phyloP scores from a whole-genome alignment of 2,797 vertebrate genomes.

The Cossypha heuglini region DNA sequence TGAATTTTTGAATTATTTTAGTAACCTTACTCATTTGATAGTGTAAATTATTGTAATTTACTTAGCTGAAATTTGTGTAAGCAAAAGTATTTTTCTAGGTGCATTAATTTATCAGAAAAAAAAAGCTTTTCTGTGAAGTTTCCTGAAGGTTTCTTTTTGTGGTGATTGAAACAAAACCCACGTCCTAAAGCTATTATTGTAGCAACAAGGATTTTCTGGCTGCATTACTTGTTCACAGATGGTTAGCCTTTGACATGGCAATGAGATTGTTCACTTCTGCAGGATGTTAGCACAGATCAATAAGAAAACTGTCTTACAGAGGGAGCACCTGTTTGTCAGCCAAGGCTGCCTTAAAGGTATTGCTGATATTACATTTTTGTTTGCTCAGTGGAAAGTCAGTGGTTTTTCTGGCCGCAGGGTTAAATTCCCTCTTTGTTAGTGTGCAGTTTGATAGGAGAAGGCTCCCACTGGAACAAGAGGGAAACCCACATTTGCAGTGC shows the following conservation, averaged over 20 bases:
- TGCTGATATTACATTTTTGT: constrained; percentile 35
- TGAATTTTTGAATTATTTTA: not conserved
- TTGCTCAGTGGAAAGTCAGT: constrained; percentile 4
- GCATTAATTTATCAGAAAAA: not conserved
- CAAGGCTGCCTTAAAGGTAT: constrained; percentile 36
- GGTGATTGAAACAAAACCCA: constrained; percentile 36
- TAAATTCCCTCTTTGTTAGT: not conserved
- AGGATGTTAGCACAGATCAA: constrained; percentile 60
- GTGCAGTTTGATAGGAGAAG: not conserved
- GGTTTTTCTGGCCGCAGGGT: not conserved
- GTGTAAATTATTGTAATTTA: not conserved
- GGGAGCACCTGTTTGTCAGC: constrained; percentile 59
- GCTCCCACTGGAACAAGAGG: not conserved
- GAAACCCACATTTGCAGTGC: not conserved
- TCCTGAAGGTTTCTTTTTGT: not conserved
- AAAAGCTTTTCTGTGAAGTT: not conserved
- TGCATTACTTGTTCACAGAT: constrained; percentile 61
- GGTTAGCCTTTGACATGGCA: constrained; percentile 68
- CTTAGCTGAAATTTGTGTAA: not conserved
- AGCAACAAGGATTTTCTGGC: constrained; percentile 54
- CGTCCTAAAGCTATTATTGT: constrained; percentile 30
- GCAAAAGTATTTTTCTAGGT: not conserved
- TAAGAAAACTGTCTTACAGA: constrained; percentile 63
- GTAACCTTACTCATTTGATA: not conserved
- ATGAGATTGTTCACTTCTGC: constrained; percentile 55